Conservation (phyloP, 1,140 invertebrate species). For the Dinoponera quadriceps region DNA sequence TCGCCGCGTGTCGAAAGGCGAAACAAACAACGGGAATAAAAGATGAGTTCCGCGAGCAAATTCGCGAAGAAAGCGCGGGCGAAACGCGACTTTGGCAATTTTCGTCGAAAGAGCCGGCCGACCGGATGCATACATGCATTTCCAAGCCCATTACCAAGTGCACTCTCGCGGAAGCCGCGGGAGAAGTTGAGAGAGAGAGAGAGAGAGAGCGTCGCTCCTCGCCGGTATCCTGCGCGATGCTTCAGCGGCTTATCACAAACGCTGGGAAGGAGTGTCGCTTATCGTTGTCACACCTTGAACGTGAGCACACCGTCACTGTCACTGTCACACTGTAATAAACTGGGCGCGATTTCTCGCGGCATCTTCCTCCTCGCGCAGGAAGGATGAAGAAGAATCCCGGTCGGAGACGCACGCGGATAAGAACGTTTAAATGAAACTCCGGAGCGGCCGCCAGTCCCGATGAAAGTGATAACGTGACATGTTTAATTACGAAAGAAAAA, state of each 20-base stretch:
- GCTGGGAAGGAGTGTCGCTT: neutral
- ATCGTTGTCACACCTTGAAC: slow-evolving; percentile 43
- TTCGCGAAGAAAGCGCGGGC: neutral
- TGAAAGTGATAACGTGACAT: slow-evolving; percentile 6
- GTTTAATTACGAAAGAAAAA: slow-evolving; percentile 30
- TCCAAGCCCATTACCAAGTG: slow-evolving; percentile 3
- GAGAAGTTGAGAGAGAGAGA: neutral
- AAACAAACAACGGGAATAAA: slow-evolving; percentile 27
- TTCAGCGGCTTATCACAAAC: slow-evolving; percentile 31
- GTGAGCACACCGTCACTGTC: slow-evolving; percentile 31
- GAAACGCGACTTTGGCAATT: slow-evolving; percentile 4
- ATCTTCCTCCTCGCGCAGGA: neutral
- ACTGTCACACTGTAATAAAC: slow-evolving; percentile 35
- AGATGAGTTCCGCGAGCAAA: neutral
- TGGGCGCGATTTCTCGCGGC: neutral
- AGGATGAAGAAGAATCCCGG: neutral
- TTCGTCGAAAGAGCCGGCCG: neutral
- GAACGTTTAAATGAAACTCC: slow-evolving; percentile 9
- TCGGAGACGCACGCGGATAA: neutral
- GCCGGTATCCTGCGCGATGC: neutral
- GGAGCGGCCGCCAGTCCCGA: neutral
- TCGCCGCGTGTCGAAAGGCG: neutral
- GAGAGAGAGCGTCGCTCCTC: neutral
- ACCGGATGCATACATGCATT: neutral
- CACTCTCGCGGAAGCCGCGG: neutral